Conservation (phyloP, 2,113 vertebrate species). For the Bubo bubo region DNA sequence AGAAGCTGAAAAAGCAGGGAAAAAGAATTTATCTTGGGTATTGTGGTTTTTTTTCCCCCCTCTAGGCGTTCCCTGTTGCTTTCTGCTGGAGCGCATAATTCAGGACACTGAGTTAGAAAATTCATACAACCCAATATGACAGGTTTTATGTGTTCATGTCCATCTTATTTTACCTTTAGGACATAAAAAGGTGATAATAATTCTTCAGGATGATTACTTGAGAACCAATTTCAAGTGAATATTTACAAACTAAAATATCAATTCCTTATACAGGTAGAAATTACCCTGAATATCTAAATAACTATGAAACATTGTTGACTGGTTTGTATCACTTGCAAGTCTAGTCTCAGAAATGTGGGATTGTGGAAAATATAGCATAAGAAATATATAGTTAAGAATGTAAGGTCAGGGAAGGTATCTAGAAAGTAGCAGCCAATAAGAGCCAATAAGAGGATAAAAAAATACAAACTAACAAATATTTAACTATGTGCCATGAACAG, state of each 20-base stretch:
- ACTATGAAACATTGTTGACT: neutral
- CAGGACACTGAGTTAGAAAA: neutral
- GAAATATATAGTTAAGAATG: neutral
- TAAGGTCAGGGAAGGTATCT: neutral
- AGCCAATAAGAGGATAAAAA: neutral
- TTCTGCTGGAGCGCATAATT: neutral
- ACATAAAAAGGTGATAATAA: neutral
- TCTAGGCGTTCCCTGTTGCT: neutral
- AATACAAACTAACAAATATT: neutral
- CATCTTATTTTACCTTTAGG: neutral
- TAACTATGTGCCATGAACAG: neutral
- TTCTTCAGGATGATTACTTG: neutral
- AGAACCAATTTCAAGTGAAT: neutral
- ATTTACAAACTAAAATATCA: neutral
- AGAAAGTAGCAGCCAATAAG: neutral
- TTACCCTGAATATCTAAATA: neutral
- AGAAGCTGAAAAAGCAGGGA: neutral
- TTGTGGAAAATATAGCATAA: neutral
- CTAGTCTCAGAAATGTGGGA: neutral
- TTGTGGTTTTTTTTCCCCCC: rapidly evolving
- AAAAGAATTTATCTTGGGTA: neutral
- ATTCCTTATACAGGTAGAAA: neutral
- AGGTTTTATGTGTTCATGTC: neutral
- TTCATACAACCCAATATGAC: neutral
- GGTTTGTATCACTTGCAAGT: neutral